Base-by-base conservation (phyloP, 2,797 vertebrate genomes). In the Enteromius radiatus region DNA sequence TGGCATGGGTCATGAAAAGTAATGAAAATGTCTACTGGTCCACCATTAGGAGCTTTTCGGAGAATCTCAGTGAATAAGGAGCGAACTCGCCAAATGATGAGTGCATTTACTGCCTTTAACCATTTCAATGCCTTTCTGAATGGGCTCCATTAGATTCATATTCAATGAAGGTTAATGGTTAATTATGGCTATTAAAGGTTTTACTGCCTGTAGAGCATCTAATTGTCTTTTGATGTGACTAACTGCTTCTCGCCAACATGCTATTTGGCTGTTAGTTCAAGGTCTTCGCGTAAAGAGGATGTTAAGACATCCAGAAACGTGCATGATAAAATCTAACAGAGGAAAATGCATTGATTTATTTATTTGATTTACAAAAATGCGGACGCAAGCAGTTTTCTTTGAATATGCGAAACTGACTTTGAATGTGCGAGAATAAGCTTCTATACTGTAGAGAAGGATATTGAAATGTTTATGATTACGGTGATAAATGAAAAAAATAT, bases 171-270 rank as follows among this genome's bases (percentile, higher is more conserved):
- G 45, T 49, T 82, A 83, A 84, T 73, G 64, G 82, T 85, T 87
- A 89, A 87, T 89, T 84, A 84, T 82, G 76, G 84, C 81, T 79
- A 82, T 87, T 89, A 89, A 80, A 69, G 61, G 54, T 49, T 81
- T 82, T 82, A 45, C 77, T 86, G 82, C 63, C 79, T 80, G 54
- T 70, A 47, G 47, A 76, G 52, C 43, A 14, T 68, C 59, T 82
- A 85, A 87, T 82, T 86, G 81, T 70, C 71, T 81, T 84, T 87
- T 85, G 28, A 85, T 80, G 65, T 59, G 77, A 80, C 56, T 77
- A 78, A 87, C 71, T 85, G 63, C 67, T 73, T 61, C 43, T 82
- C 63, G 17, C 21, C 74, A 80, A 84, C 79, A 33, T 36, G 54
- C 54, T 77, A 80, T 86, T 76, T 74, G 33, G 47, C 28, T 74